Evolutionary conservation across 1,140 invertebrate species (phyloP).

Genomic region (Philotrypesis tridentata): DNA sequence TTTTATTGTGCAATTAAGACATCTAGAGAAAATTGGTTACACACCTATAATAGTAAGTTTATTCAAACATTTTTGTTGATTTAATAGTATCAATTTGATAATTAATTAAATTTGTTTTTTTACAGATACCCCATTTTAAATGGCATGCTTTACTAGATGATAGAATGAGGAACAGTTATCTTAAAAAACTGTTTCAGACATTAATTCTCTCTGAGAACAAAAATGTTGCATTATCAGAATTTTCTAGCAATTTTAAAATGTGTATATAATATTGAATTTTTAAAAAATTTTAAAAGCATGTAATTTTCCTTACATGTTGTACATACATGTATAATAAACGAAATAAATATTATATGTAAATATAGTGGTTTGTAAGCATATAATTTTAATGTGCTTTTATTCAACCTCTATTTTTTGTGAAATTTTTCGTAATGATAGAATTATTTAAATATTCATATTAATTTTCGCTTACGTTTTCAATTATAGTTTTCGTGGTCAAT

Average conservation of each 20-base stretch:
- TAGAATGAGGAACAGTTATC: neutral
- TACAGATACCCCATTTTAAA: neutral
- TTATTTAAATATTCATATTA: too few species aligned
- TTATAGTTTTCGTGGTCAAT: too few species aligned
- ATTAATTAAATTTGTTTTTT: neutral
- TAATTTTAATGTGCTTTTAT: too few species aligned
- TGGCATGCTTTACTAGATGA: neutral
- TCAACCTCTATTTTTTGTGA: too few species aligned
- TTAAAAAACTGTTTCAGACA: neutral
- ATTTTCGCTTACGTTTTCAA: too few species aligned
- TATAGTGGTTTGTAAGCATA: too few species aligned
- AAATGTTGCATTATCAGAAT: neutral
- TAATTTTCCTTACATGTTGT: neutral
- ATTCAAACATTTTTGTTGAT: neutral
- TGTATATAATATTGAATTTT: neutral
- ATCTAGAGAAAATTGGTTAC: constrained; percentile 14
- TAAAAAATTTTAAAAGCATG: neutral
- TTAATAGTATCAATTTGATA: neutral
- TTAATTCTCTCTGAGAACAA: neutral
- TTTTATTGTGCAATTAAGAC: neutral
- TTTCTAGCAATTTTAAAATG: neutral
- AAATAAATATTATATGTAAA: neutral
- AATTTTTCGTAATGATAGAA: too few species aligned
- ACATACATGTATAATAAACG: neutral
- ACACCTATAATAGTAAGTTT: constrained; percentile 4